Evolutionary conservation across 2,888 invertebrate genomes (phyloP), one percentile per base, ranked within the genome.

Genomic region (Eudemis profundana): DNA sequence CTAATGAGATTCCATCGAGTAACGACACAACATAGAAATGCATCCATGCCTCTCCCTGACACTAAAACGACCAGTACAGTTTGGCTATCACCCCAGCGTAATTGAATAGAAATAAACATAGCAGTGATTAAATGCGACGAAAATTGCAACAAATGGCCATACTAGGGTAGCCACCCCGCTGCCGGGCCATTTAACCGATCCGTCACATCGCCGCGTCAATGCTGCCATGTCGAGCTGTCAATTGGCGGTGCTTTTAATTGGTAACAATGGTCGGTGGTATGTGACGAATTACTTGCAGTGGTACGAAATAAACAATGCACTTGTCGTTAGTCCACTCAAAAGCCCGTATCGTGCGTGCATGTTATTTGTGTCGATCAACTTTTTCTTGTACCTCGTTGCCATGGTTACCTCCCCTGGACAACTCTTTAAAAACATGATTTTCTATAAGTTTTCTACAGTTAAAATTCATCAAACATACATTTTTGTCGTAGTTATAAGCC

Each of bases 211-310:
- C 42, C 33, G 17, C 23, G 14, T 3, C 4, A 15, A 56, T 8
- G 33, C 57, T 50, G 64, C 51, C 64, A 51, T 51, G 56, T 64
- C 33, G 1, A 19, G 21, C 33, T 59, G 57, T 57, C 64, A 64
- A 64, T 64, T 64, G 64, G 40, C 4, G 14, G 36, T 14, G 33
- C 50, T 49, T 50, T n/a, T 59, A 59, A 64, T 64, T 59, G 64
- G 44, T 44, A 19, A 44, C 64, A 59, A 64, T 64, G 50, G 50
- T 14, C 56, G n/a, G n/a, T 23, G 57, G 63, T 36, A 64, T 53
- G 27, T 42, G 15, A 40, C 60, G 38, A 51, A 38, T 40, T 10
- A 14, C 23, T 54, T 21, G 23, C 23, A 14, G 38, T 38, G 38
- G 14, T 44, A 19, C 14, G 38, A 14, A 7, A 23, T 53, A 21